Evolutionary conservation across 2,113 vertebrate genomes (phyloP), one percentile per base, ranked within the genome.

Genomic region (Mellivora capensis): DNA sequence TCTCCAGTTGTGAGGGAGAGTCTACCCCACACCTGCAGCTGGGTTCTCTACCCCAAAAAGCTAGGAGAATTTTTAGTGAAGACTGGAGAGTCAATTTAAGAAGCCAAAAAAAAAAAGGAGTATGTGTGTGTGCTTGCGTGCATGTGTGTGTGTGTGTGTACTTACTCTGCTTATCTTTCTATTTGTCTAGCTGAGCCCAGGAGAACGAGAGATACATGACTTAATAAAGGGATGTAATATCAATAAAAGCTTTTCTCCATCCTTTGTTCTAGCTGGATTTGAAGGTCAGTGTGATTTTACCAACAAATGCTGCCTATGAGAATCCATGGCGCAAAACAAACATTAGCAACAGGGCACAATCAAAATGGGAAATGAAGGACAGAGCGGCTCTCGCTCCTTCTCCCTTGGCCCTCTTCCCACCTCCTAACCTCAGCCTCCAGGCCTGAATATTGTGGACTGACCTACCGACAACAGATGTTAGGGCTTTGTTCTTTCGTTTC

Each of bases 151-250:
- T 34, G 37, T 6, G n/a, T n/a, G 21, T 37, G 14, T 42, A 39
- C 29, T 83, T 37, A 81, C 37, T 80, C 31, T 85, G 49, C 18
- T 92, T 80, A 57, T 21, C 59, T 95, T 92, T 71, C 21, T 94
- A 69, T 87, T 87, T 39, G 12, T 90, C 79, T 62, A 54, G 39
- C 83, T 59, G 71, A 94, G n/a, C 64, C 79, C 21, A 69, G 80
- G 89, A 96, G 83, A 95, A 93, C 79, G 7, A 95, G 57, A 90
- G 52, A 87, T 87, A 62, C 34, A 54, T 88, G 90, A 71, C 20
- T 95, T 97, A 96, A 97, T 94, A 91, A 97, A 95, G 15, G 29
- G 39, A 77, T 90, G 21, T 69, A 91, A 69, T 97, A 96, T 61
- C 89, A 94, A 31, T 47, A 79, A 87, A 72, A 82, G 21, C 18